These are phyloP conservation scores for Drymodes brunneopygia DNA, from an alignment of 2,113 vertebrate species.

Conservation along the genomic window DNA sequence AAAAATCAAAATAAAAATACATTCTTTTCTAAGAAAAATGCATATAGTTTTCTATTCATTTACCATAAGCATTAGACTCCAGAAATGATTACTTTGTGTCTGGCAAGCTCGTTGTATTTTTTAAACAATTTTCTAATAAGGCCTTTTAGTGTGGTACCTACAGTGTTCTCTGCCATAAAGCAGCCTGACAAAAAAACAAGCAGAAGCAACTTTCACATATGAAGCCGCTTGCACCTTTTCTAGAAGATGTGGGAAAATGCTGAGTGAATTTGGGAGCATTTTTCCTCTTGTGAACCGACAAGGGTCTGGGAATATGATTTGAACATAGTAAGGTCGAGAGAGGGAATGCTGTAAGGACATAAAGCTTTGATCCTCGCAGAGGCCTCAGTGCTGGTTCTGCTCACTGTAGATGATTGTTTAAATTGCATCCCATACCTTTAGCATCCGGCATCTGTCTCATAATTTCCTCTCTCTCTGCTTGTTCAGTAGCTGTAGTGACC, in stretches of 20 bases:
- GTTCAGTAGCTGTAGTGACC: slow-evolving; percentile 94
- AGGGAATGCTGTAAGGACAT: not conserved
- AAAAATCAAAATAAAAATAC: not conserved
- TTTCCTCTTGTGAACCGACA: not conserved
- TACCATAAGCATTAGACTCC: not conserved
- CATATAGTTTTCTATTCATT: not conserved
- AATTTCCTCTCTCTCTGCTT: slow-evolving; percentile 93
- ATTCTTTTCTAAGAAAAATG: not conserved
- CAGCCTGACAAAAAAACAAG: not conserved
- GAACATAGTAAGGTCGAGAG: not conserved
- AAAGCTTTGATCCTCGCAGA: not conserved
- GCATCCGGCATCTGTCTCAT: slow-evolving; percentile 94
- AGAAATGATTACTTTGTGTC: not conserved
- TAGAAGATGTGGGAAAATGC: not conserved
- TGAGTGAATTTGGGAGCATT: not conserved
- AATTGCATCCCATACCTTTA: slow-evolving; percentile 77
- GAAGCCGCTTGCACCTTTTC: not conserved
- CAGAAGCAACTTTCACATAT: not conserved
- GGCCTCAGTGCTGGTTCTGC: not conserved
- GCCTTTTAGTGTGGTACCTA: not conserved
- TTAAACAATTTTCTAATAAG: not conserved
- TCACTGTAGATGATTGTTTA: not conserved
- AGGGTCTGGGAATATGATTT: not conserved
- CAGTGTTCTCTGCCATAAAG: not conserved
- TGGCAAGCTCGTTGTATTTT: not conserved